Conservation (phyloP, 23 tunicate genomes). For the Aplidium turbinatum region DNA sequence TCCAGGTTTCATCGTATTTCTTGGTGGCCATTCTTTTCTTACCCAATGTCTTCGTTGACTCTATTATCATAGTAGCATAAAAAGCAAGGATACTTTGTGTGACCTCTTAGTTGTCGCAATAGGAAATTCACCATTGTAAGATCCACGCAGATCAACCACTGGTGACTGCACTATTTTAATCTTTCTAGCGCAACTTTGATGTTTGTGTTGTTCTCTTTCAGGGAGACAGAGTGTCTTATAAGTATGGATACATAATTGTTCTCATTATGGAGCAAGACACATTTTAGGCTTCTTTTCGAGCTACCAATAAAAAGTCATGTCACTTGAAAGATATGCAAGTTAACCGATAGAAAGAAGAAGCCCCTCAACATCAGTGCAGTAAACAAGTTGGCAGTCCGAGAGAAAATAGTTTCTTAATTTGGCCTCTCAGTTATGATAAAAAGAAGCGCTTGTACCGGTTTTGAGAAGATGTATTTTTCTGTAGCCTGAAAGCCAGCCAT, state of each 20-base stretch:
- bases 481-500: conserved; percentile 37
- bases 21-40: conserved; percentile 39
- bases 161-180: conserved; percentile 25
- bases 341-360: conserved; percentile 34
- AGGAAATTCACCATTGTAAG: conserved; percentile 33
- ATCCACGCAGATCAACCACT: conserved; percentile 33
- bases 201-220: conserved; percentile 30
- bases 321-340: conserved; percentile 18
- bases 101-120: conserved; percentile 30
- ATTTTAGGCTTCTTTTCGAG: conserved; percentile 29
- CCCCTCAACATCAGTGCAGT: conserved; percentile 34
- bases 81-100: too few species aligned
- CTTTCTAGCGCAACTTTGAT: conserved; percentile 38
- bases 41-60: conserved; percentile 37
- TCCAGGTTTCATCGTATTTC: conserved; percentile 26
- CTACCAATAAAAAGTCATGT: conserved; percentile 30
- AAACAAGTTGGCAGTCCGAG: not conserved
- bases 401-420: conserved; percentile 17
- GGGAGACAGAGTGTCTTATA: conserved; percentile 21
- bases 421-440: conserved; percentile 25
- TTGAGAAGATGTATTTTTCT: conserved; percentile 36
- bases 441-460: conserved; percentile 28
- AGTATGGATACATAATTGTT: conserved; percentile 29
- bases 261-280: conserved; percentile 28
- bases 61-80: too few species aligned